phyloP scores from a whole-genome alignment of 2,113 vertebrate species.

The Notiomystis cincta region DNA sequence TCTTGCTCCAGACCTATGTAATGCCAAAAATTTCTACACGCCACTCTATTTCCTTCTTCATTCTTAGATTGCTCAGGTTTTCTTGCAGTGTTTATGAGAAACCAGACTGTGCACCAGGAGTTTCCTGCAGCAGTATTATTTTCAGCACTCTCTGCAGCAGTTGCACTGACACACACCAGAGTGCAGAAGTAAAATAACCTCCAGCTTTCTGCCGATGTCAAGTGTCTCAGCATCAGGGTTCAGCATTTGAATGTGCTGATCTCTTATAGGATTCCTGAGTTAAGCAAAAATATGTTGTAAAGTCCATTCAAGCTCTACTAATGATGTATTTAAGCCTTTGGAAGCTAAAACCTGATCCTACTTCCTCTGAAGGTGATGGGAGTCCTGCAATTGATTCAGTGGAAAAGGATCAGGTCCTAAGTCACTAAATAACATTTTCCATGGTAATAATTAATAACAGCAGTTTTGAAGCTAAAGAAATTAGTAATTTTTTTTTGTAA shows the following conservation, averaged over 20 bases:
- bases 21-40: not conserved
- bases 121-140: not conserved
- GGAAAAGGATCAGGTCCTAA: conserved; percentile 38
- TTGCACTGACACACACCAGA: not conserved
- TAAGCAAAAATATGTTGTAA: conserved; percentile 1
- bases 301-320: not conserved
- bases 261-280: not conserved
- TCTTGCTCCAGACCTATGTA: not conserved
- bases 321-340: conserved; percentile 17
- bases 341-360: conserved; percentile 2
- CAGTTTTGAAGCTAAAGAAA: conserved; percentile 50
- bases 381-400: not conserved
- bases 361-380: not conserved
- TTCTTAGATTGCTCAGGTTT: not conserved
- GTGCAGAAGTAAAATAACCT: not conserved
- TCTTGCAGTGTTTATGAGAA: not conserved
- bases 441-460: conserved; percentile 66
- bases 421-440: conserved; percentile 70
- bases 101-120: not conserved
- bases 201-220: not conserved
- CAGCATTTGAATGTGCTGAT: not conserved
- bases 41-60: not conserved
- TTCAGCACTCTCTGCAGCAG: not conserved
- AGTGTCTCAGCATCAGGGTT: not conserved
- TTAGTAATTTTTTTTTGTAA: conserved; percentile 31